Base-by-base conservation (phyloP, 2,113 vertebrate genomes). In the Lophochroa leadbeateri region DNA sequence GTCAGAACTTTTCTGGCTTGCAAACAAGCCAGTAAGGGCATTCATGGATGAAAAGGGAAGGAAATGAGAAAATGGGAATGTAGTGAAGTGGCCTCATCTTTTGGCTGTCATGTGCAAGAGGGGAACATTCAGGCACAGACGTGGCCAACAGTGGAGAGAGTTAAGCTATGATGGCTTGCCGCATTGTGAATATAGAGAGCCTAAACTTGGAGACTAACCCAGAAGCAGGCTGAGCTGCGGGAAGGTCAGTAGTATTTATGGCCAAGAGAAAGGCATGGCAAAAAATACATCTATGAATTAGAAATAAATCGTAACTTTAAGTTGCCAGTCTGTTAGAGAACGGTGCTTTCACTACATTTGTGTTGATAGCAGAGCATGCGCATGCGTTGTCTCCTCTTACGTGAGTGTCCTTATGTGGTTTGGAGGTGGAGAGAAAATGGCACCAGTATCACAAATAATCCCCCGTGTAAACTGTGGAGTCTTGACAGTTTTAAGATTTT, bases 41-140 rank as follows among this genome's bases (percentile, higher is more conserved):
- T 88, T 70, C 2, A 5, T 57, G 63, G 43, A 17, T 90, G 28
- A 61, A 24, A 46, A 52, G 65, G 41, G 69, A 76, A 79, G 52
- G 63, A 79, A 44, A 24, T 41, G 21, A 75, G 55, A 74, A 58
- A 17, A 23, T 7, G 12, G 61, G 8, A 13, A 15, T 24, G 2
- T 19, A 33, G 39, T 41, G 28, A 88, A 33, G 25, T 63, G 37
- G 9, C n/a, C 35, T 75, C 0, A 0, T 75, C 46, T 29, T 84
- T 58, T 69, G 50, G 14, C 12, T 2, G 1, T 49, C 0, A 0
- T 17, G 16, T 53, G 0, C 6, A 44, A 69, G 60, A 49, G 27
- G 44, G 33, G 27, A 37, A 14, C 11, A 3, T 35, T 10, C 15
- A 50, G 70, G 10, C 10, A 2, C 21, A 29, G 49, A 63, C 19